A percentile compares a stretch with the other conserved stretches of the same genome.
Evolutionary conservation across 2,888 invertebrate genomes (phyloP).

Genomic region (Tolmerus cingulatus): DNA sequence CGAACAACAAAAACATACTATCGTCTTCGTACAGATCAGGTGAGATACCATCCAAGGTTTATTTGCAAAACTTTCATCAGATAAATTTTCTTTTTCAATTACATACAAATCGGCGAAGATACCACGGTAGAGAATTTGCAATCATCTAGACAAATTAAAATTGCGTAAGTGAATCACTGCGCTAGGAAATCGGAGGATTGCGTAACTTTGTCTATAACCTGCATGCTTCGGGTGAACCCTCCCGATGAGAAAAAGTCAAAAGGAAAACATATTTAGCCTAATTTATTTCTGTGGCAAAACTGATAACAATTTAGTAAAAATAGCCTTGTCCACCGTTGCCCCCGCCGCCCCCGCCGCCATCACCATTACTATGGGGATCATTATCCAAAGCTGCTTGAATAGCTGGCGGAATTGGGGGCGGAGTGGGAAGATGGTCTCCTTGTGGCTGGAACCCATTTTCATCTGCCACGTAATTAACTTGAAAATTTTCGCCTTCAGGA

Average conservation of each 20-base stretch:
- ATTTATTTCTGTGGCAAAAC: not conserved
- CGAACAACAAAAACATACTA: not conserved
- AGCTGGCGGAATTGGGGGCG: conserved; percentile 81
- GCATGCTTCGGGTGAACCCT: not conserved
- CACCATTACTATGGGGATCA: conserved; percentile 58
- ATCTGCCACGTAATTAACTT: conserved; percentile 74
- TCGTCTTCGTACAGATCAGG: not conserved
- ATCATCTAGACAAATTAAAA: not conserved
- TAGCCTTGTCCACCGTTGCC: conserved; percentile 50
- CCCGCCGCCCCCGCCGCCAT: conserved; percentile 54
- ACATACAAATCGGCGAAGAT: not conserved
- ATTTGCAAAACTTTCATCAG: not conserved
- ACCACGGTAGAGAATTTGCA: not conserved
- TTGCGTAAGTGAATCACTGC: not conserved
- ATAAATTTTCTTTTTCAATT: not conserved
- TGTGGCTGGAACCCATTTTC: conserved; percentile 71
- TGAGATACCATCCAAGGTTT: not conserved
- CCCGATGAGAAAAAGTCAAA: not conserved
- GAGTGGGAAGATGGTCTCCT: conserved; percentile 81
- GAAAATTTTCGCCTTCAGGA: conserved; percentile 74
- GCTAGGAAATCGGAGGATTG: not conserved
- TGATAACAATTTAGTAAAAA: not conserved
- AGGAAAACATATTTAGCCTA: not conserved
- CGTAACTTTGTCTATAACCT: not conserved
- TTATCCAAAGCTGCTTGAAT: conserved; percentile 67